Evolutionary conservation across 2,797 vertebrate species (phyloP).

Genomic region (Gobionotothen gibberifrons): DNA sequence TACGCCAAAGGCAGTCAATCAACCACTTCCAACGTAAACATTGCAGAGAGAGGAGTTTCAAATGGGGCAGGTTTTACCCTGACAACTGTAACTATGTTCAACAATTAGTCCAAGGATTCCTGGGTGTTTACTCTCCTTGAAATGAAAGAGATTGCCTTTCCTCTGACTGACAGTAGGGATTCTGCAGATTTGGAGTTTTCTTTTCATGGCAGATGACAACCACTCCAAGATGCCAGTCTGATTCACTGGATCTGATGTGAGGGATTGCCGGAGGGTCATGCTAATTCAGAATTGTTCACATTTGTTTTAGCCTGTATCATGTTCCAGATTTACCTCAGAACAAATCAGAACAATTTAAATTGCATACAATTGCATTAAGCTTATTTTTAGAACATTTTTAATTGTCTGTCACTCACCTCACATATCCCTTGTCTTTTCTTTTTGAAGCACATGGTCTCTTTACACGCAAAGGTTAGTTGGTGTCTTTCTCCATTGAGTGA

Average conservation of each 20-base stretch:
- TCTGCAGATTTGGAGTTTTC: conserved; percentile 53
- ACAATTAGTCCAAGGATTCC: conserved; percentile 79
- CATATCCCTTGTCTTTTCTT: not conserved
- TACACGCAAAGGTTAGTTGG: conserved; percentile 4
- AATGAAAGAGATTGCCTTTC: conserved; percentile 65
- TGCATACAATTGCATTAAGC: not conserved
- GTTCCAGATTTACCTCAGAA: conserved; percentile 17
- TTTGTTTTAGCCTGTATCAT: conserved; percentile 14
- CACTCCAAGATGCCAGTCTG: conserved; percentile 38
- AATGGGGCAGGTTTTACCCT: conserved; percentile 69
- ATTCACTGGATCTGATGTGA: conserved; percentile 1
- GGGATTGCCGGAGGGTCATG: conserved; percentile 36
- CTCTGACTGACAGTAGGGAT: conserved; percentile 64
- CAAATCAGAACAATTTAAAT: conserved; percentile 9
- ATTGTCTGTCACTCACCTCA: conserved; percentile 6
- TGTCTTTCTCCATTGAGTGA: conserved; percentile 60
- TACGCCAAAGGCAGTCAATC: conserved; percentile 77
- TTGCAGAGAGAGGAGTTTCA: conserved; percentile 47
- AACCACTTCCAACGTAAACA: conserved; percentile 80
- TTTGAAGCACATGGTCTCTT: not conserved
- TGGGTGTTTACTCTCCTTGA: conserved; percentile 62
- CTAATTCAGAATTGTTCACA: not conserved
- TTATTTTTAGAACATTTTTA: conserved; percentile 5
- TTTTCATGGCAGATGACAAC: conserved; percentile 62
- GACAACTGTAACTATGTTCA: conserved; percentile 84